Evolutionary conservation across 2,888 invertebrate species (phyloP), one percentile per base, ranked within the genome.

Genomic region (Phlogophora meticulosa): DNA sequence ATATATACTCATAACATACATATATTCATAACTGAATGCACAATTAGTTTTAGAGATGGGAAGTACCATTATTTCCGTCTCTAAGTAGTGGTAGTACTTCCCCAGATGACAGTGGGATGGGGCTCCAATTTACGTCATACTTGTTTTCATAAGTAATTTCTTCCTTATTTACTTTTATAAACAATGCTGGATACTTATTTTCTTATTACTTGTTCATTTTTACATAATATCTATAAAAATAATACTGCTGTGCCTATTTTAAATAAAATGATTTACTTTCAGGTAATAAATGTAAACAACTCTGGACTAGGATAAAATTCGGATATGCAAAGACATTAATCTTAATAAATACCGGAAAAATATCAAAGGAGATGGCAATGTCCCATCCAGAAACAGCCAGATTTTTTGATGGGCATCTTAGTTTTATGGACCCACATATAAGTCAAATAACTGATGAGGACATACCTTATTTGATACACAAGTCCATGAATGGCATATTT

Each of bases 331-430:
- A 62, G 34, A 11, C 75, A 40, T 43, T 45, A n/a, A 48, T 2
- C 1, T 48, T 73, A 43, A 62, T 75, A n/a, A 43, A 40, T 4
- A 22, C 43, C 15, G 75, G 40, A n/a, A 45, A 10, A 43, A 20
- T 75, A 48, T 0, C 62, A 48, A 38, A 40, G 40, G 17, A 40
- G 3, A 7, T 11, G 48, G 52, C 57, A n/a, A 15, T 17, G 1
- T 24, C 24, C 1, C 10, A 69, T 48, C 24, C n/a, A 0, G 38
- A 69, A 43, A 48, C 62, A 17, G 0, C 9, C 5, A 57, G 0
- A 52, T 73, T 1, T 69, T 45, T 69, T 11, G 43, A 75, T 48
- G 75, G 72, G 5, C 9, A 5, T 7, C 46, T 72, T 13, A 57
- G 17, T 45, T 73, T 73, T 57, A 4, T 73, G 24, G 34, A 75